Conservation (phyloP, 2,113 vertebrate genomes). For the Peromyscus californicus region DNA sequence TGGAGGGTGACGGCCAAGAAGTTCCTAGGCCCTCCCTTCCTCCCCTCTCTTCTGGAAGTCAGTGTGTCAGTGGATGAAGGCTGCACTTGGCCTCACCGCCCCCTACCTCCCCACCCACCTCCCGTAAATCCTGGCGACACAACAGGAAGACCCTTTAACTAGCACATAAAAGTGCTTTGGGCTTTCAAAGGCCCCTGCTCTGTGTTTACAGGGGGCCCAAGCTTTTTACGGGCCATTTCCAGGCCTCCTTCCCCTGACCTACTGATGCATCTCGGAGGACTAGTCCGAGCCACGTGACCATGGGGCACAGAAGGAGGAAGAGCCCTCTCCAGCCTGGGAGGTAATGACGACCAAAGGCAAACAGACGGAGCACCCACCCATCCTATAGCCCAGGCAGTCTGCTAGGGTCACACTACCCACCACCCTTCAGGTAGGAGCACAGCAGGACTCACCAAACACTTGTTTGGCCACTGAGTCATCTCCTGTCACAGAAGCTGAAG, state of each 20-base stretch:
- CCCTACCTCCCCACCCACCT: background rate
- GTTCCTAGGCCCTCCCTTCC: background rate
- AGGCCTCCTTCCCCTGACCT: slow-evolving; percentile 54
- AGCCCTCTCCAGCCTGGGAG: background rate
- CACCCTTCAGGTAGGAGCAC: background rate
- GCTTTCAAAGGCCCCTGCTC: slow-evolving; percentile 76
- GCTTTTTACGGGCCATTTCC: slow-evolving; percentile 74
- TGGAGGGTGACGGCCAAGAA: background rate
- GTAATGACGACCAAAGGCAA: background rate
- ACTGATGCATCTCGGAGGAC: slow-evolving; percentile 11
- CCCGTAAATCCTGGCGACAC: slow-evolving; percentile 76
- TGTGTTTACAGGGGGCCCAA: slow-evolving; percentile 60
- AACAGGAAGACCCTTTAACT: slow-evolving; percentile 82
- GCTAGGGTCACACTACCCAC: background rate
- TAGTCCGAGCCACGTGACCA: background rate
- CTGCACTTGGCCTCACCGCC: slow-evolving; percentile 56
- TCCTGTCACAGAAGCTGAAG: background rate
- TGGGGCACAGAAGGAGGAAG: background rate
- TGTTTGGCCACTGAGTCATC: background rate
- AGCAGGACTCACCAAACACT: background rate
- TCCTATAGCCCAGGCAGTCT: background rate
- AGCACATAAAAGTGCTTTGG: slow-evolving; percentile 78
- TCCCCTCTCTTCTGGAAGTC: slow-evolving; percentile 4
- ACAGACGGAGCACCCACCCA: background rate
- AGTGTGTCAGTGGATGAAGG: background rate